Evolutionary conservation across 2,888 invertebrate genomes (phyloP), one percentile per base, ranked within the genome.

Genomic region (Campaea margaritaria): DNA sequence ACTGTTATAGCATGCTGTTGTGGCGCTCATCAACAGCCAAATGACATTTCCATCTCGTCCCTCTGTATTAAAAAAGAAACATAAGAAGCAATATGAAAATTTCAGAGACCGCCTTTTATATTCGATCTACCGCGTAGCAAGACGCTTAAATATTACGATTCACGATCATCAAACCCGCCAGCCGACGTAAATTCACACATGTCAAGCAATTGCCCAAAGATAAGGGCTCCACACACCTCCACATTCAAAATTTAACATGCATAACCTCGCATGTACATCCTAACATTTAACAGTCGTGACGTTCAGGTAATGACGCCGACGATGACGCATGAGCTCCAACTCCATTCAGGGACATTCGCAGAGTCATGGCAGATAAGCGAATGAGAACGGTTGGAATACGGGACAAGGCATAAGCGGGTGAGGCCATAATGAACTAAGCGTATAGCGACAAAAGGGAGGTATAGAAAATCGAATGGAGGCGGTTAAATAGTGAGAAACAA

Each of bases 291-390:
- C 49, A 59, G 54, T 50, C 27, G 27, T 41, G 60, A 56, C 51
- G 47, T 44, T 51, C 82, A 83, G 84, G 86, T 86, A 86, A 83
- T 82, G 82, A 78, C 74, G 61, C 62, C 72, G 73, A 74, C 76
- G 79, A 83, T 86, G 85, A 85, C 82, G 83, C 79, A 80, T 78
- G 71, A 72, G 72, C 75, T 76, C 73, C 70, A 75, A 78, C 76
- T 76, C 78, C 76, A 82, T 85, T 85, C 85, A 82, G 70, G 69
- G 66, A 75, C 79, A 78, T 81, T 85, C 44, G 82, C 78, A 71
- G 74, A 84, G 74, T 86, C 85, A 84, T 74, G 76, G 72, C 68
- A 84, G 86, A 86, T 86, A 86, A 85, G 83, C 81, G 75, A 85
- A 84, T 79, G 85, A 75, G 74, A 65, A 68, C 76, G 65, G 47